A percentile compares a stretch with the other conserved stretches of the same genome.
These are phyloP conservation scores for Octopus bimaculoides DNA, from an alignment of 1,140 invertebrate genomes.

Conservation along the genomic window DNA sequence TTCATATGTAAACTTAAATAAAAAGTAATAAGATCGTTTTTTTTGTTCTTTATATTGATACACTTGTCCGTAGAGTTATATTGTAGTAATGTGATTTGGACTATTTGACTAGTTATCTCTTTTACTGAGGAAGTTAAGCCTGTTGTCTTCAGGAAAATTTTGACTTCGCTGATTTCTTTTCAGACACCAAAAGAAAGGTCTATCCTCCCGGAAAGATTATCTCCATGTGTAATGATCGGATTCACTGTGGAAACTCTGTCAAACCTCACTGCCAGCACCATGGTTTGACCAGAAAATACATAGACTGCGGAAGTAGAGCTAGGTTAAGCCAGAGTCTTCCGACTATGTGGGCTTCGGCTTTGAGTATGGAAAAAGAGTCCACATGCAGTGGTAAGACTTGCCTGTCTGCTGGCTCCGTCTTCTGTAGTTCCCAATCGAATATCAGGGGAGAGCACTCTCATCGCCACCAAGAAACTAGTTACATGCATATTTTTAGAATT, in stretches of 20 bases:
- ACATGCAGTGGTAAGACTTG: constrained; percentile 1
- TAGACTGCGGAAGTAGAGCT: not conserved
- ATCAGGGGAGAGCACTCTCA: too few species aligned
- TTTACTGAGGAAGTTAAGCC: not conserved
- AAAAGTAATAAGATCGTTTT: too few species aligned
- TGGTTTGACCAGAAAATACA: not conserved
- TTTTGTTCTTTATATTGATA: too few species aligned
- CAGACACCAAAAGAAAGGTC: not conserved
- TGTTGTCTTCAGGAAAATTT: not conserved
- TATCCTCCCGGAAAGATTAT: not conserved
- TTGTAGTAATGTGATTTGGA: too few species aligned
- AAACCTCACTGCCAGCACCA: not conserved
- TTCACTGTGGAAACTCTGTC: not conserved
- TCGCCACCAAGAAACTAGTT: too few species aligned
- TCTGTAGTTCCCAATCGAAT: not conserved
- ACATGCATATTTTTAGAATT: too few species aligned
- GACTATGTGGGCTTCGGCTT: not conserved
- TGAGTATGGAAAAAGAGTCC: not conserved
- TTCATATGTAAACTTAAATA: too few species aligned
- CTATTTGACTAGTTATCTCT: not conserved
- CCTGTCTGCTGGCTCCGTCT: constrained; percentile 5
- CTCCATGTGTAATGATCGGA: not conserved
- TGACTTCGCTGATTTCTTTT: constrained; percentile 8
- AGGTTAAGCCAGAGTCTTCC: constrained; percentile 8
- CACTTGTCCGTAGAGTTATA: too few species aligned